Evolutionary conservation across 2,797 vertebrate genomes (phyloP).

Genomic region (Paguma larvata): DNA sequence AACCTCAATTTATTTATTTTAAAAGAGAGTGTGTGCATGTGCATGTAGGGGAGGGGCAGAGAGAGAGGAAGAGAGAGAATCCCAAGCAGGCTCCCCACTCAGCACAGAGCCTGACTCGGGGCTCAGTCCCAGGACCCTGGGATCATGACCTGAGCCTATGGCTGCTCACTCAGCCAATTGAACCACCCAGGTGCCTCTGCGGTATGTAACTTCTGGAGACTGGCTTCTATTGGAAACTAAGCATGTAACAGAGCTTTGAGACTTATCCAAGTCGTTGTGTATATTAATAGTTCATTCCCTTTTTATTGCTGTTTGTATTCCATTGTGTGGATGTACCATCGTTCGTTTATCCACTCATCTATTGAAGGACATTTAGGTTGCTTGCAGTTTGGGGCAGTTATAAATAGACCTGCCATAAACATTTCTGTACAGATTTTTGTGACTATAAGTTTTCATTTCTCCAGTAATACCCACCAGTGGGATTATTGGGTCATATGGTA

Average conservation of each 20-base stretch:
- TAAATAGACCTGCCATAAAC: neutral
- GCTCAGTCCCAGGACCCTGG: no score
- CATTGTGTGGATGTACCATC: neutral
- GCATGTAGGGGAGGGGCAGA: no score
- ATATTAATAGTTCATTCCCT: neutral
- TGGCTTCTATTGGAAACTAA: neutral
- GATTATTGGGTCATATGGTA: neutral
- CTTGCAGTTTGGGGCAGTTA: neutral
- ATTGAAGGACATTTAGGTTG: neutral
- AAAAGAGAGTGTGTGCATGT: no score
- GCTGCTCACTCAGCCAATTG: no score
- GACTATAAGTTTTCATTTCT: conserved; percentile 10
- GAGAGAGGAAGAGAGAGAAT: no score
- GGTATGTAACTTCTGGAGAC: neutral
- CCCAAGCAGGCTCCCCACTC: no score
- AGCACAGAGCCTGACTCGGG: no score
- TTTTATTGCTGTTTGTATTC: neutral
- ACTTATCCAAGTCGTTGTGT: neutral
- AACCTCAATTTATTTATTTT: no score
- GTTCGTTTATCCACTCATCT: neutral
- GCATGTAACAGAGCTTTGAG: neutral
- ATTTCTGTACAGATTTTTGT: neutral
- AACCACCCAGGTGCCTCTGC: no score
- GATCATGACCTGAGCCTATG: no score
- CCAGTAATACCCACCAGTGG: neutral